Conservation (phyloP, 2,797 vertebrate genomes). For the Diglossa cyanea region DNA sequence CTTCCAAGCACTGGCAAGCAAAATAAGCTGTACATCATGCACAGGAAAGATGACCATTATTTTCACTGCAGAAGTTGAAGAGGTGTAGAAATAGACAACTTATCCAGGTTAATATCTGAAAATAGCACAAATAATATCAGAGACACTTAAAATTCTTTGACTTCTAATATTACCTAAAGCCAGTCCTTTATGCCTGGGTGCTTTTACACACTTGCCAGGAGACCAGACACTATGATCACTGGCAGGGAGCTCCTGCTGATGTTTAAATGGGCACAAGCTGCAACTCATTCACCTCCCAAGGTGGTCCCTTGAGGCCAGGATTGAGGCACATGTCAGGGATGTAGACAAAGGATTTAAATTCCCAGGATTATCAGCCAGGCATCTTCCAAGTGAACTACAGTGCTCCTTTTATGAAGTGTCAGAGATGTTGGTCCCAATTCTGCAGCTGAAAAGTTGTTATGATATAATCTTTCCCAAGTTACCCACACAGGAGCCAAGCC, state of each 20-base stretch:
- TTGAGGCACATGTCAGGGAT: slow-evolving; percentile 19
- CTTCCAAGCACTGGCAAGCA: neutral
- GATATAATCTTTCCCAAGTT: slow-evolving; percentile 48
- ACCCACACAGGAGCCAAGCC: neutral
- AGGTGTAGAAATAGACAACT: neutral
- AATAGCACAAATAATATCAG: neutral
- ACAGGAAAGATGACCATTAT: neutral
- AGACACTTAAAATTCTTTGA: neutral
- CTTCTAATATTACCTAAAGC: neutral
- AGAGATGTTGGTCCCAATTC: slow-evolving; percentile 16
- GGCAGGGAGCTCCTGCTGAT: neutral
- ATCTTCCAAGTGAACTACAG: slow-evolving; percentile 25
- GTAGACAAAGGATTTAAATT: slow-evolving; percentile 46
- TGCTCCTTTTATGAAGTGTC: slow-evolving; percentile 37
- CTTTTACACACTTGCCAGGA: neutral
- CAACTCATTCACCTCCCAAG: slow-evolving; percentile 45
- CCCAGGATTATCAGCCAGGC: slow-evolving; percentile 49
- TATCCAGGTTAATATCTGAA: neutral
- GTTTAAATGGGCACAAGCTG: slow-evolving; percentile 16
- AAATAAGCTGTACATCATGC: neutral
- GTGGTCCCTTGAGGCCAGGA: slow-evolving; percentile 57
- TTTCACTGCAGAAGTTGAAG: neutral
- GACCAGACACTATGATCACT: neutral
- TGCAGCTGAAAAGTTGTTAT: slow-evolving; percentile 36
- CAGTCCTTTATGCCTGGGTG: neutral